Evolutionary conservation across 1,140 invertebrate genomes (phyloP).

Genomic region (Leptestheria dahalacensis): DNA sequence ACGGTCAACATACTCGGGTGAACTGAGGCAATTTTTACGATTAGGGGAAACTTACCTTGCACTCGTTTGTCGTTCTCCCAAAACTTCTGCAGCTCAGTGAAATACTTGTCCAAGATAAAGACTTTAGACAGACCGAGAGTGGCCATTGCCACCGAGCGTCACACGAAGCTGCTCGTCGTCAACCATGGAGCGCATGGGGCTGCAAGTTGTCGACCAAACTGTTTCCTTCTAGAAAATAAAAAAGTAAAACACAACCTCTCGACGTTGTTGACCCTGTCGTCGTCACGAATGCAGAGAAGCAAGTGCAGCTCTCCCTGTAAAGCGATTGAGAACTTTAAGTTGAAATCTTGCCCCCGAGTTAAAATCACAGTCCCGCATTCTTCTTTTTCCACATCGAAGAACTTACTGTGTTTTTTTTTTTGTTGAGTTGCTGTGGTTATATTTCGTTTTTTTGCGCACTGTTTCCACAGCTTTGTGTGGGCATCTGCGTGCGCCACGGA

Average conservation of each 20-base stretch:
- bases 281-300: too few relatives aligned
- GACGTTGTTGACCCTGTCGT: too few relatives aligned
- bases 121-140: slow-evolving; percentile 86
- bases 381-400: not conserved
- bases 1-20: too few relatives aligned
- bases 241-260: too few relatives aligned
- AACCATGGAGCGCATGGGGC: not conserved
- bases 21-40: too few relatives aligned
- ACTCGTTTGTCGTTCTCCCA: slow-evolving; percentile 92
- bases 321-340: too few relatives aligned
- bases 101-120: slow-evolving; percentile 94
- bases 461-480: not conserved
- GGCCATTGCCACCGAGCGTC: slow-evolving; percentile 52
- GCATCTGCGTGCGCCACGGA: not conserved
- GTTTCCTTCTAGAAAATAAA: too few relatives aligned
- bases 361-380: too few relatives aligned
- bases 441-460: not conserved
- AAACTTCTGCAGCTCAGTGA: slow-evolving; percentile 88
- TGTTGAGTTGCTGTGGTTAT: not conserved
- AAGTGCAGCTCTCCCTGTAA: too few relatives aligned
- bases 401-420: not conserved
- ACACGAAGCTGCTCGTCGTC: not conserved
- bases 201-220: not conserved
- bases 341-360: too few relatives aligned
- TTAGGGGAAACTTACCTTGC: slow-evolving; percentile 59